A percentile compares a stretch with the other conserved stretches of the same genome.
Conservation (phyloP, 2,113 vertebrate species). For the Cairina moschata region DNA sequence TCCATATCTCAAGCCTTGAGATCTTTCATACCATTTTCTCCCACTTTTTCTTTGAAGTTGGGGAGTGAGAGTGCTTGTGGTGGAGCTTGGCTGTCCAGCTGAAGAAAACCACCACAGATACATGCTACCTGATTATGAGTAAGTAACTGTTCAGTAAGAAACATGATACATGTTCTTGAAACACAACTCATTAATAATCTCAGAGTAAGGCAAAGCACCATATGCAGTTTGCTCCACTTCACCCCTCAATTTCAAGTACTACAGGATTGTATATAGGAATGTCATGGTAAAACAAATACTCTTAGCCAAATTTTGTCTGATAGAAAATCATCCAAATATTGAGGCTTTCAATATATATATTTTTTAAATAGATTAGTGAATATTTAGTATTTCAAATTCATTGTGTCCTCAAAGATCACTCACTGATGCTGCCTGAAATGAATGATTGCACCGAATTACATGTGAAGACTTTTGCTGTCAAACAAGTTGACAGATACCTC, state of each 20-base stretch:
- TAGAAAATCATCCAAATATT: background rate
- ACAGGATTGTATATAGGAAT: background rate
- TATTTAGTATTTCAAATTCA: background rate
- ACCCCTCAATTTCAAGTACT: background rate
- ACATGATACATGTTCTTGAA: background rate
- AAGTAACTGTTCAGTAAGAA: background rate
- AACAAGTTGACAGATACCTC: constrained; percentile 59
- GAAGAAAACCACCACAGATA: too few species aligned
- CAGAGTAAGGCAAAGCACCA: background rate
- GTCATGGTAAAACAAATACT: rapidly evolving
- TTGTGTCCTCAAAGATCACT: background rate
- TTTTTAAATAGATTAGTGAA: background rate
- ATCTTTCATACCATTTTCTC: too few species aligned
- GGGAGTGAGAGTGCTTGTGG: too few species aligned
- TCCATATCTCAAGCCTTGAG: too few species aligned
- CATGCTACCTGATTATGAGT: background rate
- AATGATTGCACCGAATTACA: constrained; percentile 29
- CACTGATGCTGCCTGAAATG: background rate
- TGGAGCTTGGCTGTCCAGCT: too few species aligned
- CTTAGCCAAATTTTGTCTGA: background rate
- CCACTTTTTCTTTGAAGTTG: too few species aligned
- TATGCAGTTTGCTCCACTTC: background rate
- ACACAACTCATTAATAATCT: background rate
- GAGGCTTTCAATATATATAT: background rate
- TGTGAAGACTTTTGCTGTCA: constrained; percentile 47